These are phyloP conservation scores for Sarcophaga subvicina DNA, from an alignment of 2,888 invertebrate species.

Conservation along the genomic window DNA sequence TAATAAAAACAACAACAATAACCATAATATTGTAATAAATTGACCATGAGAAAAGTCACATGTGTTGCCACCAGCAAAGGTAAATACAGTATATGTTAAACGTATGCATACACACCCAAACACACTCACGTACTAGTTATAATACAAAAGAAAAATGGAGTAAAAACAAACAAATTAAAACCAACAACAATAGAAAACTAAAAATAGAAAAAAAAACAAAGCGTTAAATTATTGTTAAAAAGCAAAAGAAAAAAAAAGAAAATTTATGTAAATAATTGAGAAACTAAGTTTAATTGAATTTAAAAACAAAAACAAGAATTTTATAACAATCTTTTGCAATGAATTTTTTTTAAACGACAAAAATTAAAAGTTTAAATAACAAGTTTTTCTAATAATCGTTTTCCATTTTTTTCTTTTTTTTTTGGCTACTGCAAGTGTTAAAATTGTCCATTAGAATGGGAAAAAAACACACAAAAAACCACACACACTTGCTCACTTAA, in stretches of 20 bases:
- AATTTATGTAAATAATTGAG: slow-evolving; percentile 26
- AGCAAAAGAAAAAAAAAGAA: slow-evolving; percentile 8
- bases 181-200: background rate
- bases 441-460: slow-evolving; percentile 59
- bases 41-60: slow-evolving; percentile 67
- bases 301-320: slow-evolving; percentile 12
- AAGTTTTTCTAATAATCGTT: slow-evolving; percentile 49
- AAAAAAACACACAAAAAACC: slow-evolving; percentile 26
- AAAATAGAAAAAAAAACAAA: slow-evolving; percentile 3
- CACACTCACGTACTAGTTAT: background rate
- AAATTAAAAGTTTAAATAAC: slow-evolving; percentile 51
- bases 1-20: slow-evolving; percentile 1
- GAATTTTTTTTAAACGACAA: slow-evolving; percentile 9
- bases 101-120: background rate
- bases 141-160: slow-evolving; percentile 20
- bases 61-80: slow-evolving; percentile 57
- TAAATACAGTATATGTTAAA: slow-evolving; percentile 28
- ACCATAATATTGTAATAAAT: slow-evolving; percentile 27
- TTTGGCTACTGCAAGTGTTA: slow-evolving; percentile 50
- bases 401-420: slow-evolving; percentile 11
- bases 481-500: slow-evolving; percentile 1
- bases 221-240: background rate
- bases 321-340: slow-evolving; percentile 38
- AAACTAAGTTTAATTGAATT: slow-evolving; percentile 17
- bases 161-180: slow-evolving; percentile 17